Conservation (phyloP, 2,113 vertebrate genomes). For the Chloebia gouldiae region DNA sequence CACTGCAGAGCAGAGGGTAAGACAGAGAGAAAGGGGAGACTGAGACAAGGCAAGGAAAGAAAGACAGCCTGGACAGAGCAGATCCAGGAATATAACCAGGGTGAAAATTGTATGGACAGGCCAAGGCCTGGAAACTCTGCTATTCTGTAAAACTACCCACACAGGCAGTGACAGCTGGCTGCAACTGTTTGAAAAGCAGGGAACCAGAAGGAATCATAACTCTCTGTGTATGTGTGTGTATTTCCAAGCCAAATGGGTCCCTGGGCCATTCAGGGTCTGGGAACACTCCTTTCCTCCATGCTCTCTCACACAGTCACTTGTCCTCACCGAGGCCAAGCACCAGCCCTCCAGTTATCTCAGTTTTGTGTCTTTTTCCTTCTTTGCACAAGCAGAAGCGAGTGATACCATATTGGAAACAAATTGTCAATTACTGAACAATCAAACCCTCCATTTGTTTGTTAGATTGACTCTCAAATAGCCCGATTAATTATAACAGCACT, state of each 20-base stretch:
- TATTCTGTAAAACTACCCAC: neutral
- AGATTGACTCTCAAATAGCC: slow-evolving; percentile 72
- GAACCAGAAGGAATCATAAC: neutral
- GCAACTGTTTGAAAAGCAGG: slow-evolving; percentile 7
- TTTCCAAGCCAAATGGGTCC: neutral
- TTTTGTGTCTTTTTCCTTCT: neutral
- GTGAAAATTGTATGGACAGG: neutral
- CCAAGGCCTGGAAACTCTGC: neutral
- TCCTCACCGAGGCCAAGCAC: neutral
- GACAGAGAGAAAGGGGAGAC: neutral
- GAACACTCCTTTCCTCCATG: neutral
- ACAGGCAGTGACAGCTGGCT: slow-evolving; percentile 13
- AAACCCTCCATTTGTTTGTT: slow-evolving; percentile 70
- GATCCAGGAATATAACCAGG: neutral
- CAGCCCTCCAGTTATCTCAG: neutral
- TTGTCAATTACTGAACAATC: slow-evolving; percentile 68
- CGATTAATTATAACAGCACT: slow-evolving; percentile 72
- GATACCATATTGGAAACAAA: slow-evolving; percentile 53
- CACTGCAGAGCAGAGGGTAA: neutral
- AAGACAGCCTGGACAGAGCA: neutral
- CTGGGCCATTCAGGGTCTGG: neutral
- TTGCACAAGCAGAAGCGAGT: neutral
- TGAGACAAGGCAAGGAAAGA: neutral
- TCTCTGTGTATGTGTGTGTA: neutral
- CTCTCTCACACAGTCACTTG: slow-evolving; percentile 1